Conservation (phyloP, 2,888 invertebrate genomes). For the Cyaniris semiargus region DNA sequence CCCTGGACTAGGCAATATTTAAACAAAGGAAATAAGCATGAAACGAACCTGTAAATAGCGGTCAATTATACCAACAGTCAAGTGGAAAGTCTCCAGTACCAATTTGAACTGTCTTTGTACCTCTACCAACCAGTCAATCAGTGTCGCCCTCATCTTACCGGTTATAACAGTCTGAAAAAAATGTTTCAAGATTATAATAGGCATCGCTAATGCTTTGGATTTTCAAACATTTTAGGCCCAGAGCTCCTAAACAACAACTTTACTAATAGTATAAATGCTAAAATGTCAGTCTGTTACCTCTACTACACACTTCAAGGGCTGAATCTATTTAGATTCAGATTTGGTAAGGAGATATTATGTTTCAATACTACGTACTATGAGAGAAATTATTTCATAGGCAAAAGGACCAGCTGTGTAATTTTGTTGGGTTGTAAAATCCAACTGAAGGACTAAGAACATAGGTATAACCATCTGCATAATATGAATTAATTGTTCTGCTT, state of each 20-base stretch:
- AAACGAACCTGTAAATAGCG: conserved; percentile 88
- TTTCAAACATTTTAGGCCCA: not conserved
- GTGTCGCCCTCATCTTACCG: conserved; percentile 91
- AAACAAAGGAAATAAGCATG: not conserved
- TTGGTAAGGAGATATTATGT: too few relatives aligned
- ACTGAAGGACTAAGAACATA: too few relatives aligned
- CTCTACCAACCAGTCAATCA: conserved; percentile 97
- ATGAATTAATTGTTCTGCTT: too few relatives aligned
- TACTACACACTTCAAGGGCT: too few relatives aligned
- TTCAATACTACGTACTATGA: not conserved
- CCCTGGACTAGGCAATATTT: too few relatives aligned
- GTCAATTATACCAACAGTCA: conserved; percentile 93
- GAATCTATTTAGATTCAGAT: too few relatives aligned
- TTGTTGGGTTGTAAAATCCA: not conserved
- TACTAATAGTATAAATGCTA: too few relatives aligned
- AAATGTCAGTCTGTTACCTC: too few relatives aligned
- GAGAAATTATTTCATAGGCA: not conserved
- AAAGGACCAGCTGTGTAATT: not conserved
- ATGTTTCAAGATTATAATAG: not conserved
- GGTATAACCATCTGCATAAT: not conserved
- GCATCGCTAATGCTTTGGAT: not conserved
- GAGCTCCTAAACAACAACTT: too few relatives aligned
- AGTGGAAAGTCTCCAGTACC: conserved; percentile 92
- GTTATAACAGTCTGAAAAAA: conserved; percentile 80
- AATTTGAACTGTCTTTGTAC: conserved; percentile 93